These are phyloP conservation scores for Schizothorax lantsangensis DNA, from an alignment of 2,797 vertebrate genomes.

Conservation along the genomic window DNA sequence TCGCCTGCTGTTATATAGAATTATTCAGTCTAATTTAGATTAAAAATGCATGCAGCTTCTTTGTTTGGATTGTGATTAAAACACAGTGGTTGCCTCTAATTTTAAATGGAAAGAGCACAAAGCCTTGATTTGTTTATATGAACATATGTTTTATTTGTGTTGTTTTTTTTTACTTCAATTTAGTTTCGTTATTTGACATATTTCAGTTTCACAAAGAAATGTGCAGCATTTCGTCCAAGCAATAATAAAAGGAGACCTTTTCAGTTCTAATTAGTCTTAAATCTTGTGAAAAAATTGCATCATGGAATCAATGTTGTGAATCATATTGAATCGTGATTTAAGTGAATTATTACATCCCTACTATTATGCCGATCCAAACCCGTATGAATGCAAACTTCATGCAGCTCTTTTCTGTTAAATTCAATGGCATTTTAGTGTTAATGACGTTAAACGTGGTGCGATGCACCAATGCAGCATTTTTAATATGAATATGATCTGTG, in stretches of 20 bases:
- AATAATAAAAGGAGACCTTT: neutral
- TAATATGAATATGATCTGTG: neutral
- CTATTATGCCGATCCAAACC: no score
- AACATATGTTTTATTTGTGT: neutral
- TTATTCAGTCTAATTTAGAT: no score
- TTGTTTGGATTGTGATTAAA: no score
- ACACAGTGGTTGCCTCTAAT: no score
- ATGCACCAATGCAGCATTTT: conserved; percentile 28
- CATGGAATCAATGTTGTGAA: no score
- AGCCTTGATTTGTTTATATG: neutral
- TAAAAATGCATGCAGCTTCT: no score
- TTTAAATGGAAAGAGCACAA: neutral
- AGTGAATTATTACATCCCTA: no score
- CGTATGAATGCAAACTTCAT: neutral
- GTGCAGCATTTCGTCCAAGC: no score
- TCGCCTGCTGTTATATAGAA: no score
- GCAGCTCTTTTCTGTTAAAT: neutral
- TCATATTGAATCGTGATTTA: no score
- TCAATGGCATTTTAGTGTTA: neutral
- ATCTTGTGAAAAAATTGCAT: no score
- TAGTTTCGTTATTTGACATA: neutral
- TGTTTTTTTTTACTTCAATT: neutral
- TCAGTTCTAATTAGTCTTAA: no score
- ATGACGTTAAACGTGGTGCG: neutral
- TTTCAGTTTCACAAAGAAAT: neutral